Percentiles rank a stretch among this genome's conserved stretches.
Evolutionary conservation across 2,113 vertebrate species (phyloP).

Genomic region (Todiramphus chloris): DNA sequence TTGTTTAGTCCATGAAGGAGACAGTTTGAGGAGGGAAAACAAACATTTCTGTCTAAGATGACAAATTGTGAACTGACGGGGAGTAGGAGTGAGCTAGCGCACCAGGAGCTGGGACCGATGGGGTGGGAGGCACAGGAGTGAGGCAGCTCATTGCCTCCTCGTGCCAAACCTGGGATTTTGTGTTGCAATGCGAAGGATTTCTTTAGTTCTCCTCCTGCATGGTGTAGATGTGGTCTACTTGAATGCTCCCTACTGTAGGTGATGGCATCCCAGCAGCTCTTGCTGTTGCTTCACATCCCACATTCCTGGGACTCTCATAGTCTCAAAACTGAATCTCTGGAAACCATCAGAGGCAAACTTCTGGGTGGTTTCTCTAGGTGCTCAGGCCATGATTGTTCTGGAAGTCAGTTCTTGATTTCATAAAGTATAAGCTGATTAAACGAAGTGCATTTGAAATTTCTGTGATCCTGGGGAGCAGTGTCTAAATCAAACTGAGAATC

Average conservation of each 20-base stretch:
- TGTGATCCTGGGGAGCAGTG: background rate
- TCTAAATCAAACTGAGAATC: background rate
- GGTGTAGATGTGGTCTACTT: background rate
- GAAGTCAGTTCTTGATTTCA: background rate
- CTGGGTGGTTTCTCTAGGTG: background rate
- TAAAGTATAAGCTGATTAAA: background rate
- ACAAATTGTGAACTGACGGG: accelerated
- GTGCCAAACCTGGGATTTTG: background rate
- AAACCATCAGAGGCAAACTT: background rate
- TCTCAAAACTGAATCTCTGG: background rate
- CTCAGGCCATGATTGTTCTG: background rate
- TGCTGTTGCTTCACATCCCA: background rate
- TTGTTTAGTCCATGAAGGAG: background rate
- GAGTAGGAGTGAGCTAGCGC: background rate
- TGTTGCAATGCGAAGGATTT: accelerated
- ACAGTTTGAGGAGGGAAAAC: background rate
- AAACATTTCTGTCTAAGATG: background rate
- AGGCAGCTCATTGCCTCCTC: background rate
- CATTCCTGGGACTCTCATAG: background rate
- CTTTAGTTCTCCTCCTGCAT: background rate
- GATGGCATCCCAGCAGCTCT: background rate
- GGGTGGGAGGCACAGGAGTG: background rate
- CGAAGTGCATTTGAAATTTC: background rate
- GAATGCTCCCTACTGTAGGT: background rate
- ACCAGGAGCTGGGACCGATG: background rate